Conservation (phyloP, 2,113 vertebrate species). For the Dromas ardeola region DNA sequence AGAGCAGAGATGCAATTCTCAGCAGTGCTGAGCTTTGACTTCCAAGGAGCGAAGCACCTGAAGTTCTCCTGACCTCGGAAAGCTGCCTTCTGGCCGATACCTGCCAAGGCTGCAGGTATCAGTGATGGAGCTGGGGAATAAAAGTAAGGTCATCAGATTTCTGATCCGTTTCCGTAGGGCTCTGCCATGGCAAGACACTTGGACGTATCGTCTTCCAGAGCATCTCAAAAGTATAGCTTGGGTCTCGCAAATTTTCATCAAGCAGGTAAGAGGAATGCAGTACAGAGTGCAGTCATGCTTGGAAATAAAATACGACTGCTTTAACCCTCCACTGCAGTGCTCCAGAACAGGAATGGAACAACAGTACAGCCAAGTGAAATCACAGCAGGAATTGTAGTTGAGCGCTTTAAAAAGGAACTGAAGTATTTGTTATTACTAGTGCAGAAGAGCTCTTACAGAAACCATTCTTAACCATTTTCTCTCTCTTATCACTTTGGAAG, state of each 20-base stretch:
- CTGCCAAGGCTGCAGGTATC: not conserved
- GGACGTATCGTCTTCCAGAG: fast-evolving
- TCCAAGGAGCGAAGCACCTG: not conserved
- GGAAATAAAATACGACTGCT: not conserved
- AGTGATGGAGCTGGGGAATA: not conserved
- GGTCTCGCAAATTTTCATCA: not conserved
- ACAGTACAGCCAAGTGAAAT: not conserved
- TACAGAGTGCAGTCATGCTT: not conserved
- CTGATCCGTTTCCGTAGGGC: not conserved
- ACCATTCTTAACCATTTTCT: not conserved
- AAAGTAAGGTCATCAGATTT: not conserved
- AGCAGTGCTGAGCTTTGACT: not conserved
- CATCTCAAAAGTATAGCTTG: not conserved
- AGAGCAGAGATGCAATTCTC: not conserved
- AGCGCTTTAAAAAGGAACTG: not conserved
- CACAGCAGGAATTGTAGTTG: not conserved
- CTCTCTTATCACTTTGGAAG: not conserved
- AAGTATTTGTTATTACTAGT: not conserved
- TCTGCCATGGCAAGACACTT: not conserved
- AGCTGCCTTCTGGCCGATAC: not conserved
- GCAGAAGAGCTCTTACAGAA: not conserved
- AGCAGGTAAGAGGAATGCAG: not conserved
- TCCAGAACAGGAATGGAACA: not conserved
- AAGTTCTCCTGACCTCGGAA: not conserved
- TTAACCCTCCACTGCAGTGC: not conserved